Base-by-base conservation (phyloP, 1,140 invertebrate species). In the Varroa destructor region DNA sequence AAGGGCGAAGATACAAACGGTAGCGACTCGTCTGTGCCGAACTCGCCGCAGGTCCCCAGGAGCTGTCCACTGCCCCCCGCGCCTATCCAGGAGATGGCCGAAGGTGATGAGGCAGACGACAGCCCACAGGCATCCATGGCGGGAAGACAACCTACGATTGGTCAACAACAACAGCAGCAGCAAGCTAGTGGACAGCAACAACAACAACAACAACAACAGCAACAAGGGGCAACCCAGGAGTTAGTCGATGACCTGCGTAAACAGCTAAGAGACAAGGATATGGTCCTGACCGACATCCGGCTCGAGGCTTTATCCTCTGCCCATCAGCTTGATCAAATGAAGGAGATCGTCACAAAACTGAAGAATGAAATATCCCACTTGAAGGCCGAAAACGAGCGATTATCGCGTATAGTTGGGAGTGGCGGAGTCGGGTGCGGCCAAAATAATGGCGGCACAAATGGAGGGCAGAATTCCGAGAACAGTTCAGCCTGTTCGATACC, bases 291-390 rank as follows among this genome's bases (percentile, higher is more conserved):
- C 0, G 95, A 98, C 78, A 96, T 97, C 71, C 83, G 93, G 74
- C 81, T 98, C 43, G 95, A 98, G 80, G 93, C 95, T 1, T 80
- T 98, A 10, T 93, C 91, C 74, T 95, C 92, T 0, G 93, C 93
- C 1, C 93, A 97, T 82, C 93, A 98, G 80, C 82, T 97, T 55
- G 93, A 97, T 80, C 93, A 91, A 73, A 83, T 97, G 0, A 92
- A 94, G 79, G 94, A 97, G 78, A 93, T 90, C 55, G 90, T 97
- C 77, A 92, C 88, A 76, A 93, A 93, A 81, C 94, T 97, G 91
- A 88, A 93, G 89, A 90, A 88, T 78, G 93, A 98, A 82, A 97
- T 97, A 91, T 81, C 91, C 75, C 91, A 89, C 76, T 81, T 98
- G 75, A 96, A 96, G 78, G 91, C 96, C 77, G 96, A 97, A 78